Conservation (phyloP, 2,113 vertebrate species). For the Anolis sagrei region DNA sequence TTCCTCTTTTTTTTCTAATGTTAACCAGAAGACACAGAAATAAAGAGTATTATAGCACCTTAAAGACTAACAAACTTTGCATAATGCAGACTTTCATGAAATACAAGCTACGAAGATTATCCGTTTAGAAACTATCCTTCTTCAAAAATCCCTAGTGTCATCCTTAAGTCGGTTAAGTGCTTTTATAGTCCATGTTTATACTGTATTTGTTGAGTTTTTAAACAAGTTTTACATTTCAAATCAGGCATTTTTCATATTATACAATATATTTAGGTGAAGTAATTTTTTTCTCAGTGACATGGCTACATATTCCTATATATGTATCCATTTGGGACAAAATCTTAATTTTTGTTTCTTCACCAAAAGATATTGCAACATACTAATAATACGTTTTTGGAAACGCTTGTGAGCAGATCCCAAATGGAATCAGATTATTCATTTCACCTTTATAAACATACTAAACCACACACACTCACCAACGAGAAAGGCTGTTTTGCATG, state of each 20-base stretch:
- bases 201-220: not conserved
- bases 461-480: no score
- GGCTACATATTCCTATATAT: not conserved
- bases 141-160: not conserved
- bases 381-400: constrained; percentile 30
- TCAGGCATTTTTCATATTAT: constrained; percentile 6
- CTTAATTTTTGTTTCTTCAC: not conserved
- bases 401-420: constrained; percentile 47
- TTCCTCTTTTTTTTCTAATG: not conserved
- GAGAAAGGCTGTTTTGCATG: constrained; percentile 63
- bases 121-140: constrained; percentile 30
- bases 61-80: not conserved
- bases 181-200: not conserved
- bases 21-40: not conserved
- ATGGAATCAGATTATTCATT: constrained; percentile 63
- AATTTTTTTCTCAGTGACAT: not conserved
- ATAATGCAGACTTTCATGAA: not conserved
- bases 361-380: not conserved
- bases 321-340: not conserved
- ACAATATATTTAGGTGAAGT: constrained; percentile 4
- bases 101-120: not conserved
- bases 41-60: not conserved
- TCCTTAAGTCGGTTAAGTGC: not conserved
- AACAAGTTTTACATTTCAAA: not conserved
- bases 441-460: constrained; percentile 37